These are phyloP conservation scores for Mythimna albipuncta DNA, from an alignment of 2,888 invertebrate genomes.

Conservation along the genomic window DNA sequence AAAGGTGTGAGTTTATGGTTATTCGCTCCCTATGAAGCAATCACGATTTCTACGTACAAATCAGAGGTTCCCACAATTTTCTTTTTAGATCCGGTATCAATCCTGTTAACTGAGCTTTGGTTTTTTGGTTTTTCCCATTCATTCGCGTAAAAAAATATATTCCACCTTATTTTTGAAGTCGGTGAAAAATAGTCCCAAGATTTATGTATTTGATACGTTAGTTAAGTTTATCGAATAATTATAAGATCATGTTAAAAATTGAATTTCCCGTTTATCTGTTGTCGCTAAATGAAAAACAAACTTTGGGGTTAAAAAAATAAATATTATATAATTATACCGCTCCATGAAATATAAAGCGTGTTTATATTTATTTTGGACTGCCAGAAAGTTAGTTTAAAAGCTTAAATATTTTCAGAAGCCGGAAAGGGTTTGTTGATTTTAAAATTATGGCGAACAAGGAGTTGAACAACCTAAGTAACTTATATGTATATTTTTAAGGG, in stretches of 20 bases:
- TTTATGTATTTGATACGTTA: too few relatives aligned
- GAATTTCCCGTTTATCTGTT: not conserved
- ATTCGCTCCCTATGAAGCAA: too few relatives aligned
- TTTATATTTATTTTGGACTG: slow-evolving; percentile 25
- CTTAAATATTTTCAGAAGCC: slow-evolving; percentile 12
- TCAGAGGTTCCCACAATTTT: too few relatives aligned
- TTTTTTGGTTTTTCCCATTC: too few relatives aligned
- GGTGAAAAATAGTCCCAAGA: too few relatives aligned
- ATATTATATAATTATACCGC: slow-evolving; percentile 5
- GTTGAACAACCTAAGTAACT: not conserved
- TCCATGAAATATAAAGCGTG: slow-evolving; percentile 13
- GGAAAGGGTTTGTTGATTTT: slow-evolving; percentile 38
- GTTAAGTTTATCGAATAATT: not conserved
- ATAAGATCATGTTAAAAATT: not conserved
- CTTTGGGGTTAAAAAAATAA: not conserved
- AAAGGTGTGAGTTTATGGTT: too few relatives aligned
- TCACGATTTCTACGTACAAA: too few relatives aligned
- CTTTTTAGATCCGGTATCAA: too few relatives aligned
- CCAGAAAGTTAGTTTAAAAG: not conserved
- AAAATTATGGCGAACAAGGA: slow-evolving; percentile 9
- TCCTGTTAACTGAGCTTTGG: too few relatives aligned
- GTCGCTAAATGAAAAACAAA: not conserved
- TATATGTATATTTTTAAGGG: not conserved
- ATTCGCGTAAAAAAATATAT: too few relatives aligned
- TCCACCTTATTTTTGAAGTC: too few relatives aligned